phyloP scores from a whole-genome alignment of 2,888 invertebrate species.

The Stratiomys singularior region DNA sequence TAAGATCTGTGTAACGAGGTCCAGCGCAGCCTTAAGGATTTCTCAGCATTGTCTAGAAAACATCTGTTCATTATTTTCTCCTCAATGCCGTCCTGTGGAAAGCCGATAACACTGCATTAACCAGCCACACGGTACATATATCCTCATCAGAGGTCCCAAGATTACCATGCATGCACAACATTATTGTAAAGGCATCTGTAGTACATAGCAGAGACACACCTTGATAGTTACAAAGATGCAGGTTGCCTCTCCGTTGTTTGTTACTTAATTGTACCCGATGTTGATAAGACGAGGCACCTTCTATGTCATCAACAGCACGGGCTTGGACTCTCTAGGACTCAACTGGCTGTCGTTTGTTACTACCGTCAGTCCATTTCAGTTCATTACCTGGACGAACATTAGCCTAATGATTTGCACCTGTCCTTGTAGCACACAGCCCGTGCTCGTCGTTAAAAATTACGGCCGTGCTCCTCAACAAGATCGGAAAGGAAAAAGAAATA shows the following conservation, averaged over 20 bases:
- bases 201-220: not conserved
- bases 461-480: not conserved
- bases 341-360: slow-evolving; percentile 35
- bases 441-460: slow-evolving; percentile 40
- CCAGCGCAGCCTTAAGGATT: not conserved
- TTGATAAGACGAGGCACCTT: slow-evolving; percentile 28
- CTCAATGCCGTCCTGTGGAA: not conserved
- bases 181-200: too few species aligned
- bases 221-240: slow-evolving; percentile 20
- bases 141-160: not conserved
- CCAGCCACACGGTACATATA: not conserved
- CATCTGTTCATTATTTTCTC: slow-evolving; percentile 9
- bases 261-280: slow-evolving; percentile 32
- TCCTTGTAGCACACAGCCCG: slow-evolving; percentile 42
- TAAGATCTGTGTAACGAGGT: too few species aligned
- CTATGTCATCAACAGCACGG: not conserved
- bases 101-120: slow-evolving; percentile 7
- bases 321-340: not conserved
- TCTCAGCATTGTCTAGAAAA: not conserved
- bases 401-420: slow-evolving; percentile 47
- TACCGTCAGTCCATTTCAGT: slow-evolving; percentile 12
- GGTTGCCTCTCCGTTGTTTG: slow-evolving; percentile 2
- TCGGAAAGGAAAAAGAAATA: not conserved
- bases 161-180: not conserved
- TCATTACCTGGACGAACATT: slow-evolving; percentile 39